Base-by-base conservation (phyloP, 2,888 invertebrate species). In the Drosophila longiperda region DNA sequence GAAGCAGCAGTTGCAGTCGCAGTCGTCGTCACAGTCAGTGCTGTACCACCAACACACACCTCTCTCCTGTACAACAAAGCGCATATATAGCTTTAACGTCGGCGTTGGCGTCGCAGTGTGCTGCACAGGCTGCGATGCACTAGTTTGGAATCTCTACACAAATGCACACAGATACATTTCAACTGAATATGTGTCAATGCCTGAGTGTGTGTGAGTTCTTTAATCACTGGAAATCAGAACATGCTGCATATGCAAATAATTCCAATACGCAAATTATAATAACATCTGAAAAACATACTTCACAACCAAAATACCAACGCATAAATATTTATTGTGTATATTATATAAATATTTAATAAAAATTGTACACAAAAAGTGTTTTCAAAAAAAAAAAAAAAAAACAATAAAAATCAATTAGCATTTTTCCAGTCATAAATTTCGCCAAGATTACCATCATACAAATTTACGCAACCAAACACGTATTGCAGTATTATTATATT, bases 381-480 rank as follows among this genome's bases (percentile, higher is more conserved):
- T 17, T 9, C 9, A 0, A 38, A 38, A 38, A 26, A n/a, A 23
- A 38, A 38, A 38, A 26, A n/a, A 23, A 57, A 53, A 36, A 69
- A 50, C 20, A 57, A 20, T 11, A 68, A 42, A 36, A 63, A 69
- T 55, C 50, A 48, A 33, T 54, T 15, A 49, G 40, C 57, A 66
- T 53, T 66, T 63, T 48, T 42, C 40, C 60, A 59, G 65, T 65
- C 59, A 74, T 78, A 77, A 72, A 52, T 77, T 38, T 54, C 3
- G 38, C 23, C 32, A 50, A 32, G 55, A 64, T 64, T 42, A 29
- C 50, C 38, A 63, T 64, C 57, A 53, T 54, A 68, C 61, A 58
- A 53, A 40, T 66, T 1, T 29, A 42, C 38, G 23, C 8, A 29
- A 11, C 29, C 26, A 15, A 34, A 26, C 45, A 36, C 40, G 36